phyloP scores from a whole-genome alignment of 2,888 invertebrate species.

The Yponomeuta sedellus region DNA sequence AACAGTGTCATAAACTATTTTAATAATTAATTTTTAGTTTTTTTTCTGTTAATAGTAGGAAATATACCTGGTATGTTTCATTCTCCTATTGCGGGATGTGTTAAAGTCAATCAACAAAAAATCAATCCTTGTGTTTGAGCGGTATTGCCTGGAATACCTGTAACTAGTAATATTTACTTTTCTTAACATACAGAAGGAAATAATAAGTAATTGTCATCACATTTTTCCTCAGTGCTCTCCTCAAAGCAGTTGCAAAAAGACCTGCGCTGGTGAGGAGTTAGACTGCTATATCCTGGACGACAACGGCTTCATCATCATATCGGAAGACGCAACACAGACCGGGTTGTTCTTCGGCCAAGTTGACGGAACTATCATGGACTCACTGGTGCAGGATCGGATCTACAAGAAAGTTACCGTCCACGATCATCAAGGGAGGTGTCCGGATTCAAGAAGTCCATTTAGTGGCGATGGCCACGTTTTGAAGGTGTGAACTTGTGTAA shows the following conservation, averaged over 20 bases:
- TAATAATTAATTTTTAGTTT: neutral
- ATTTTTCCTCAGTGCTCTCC: slow-evolving; percentile 78
- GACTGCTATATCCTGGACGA: slow-evolving; percentile 97
- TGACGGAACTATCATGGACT: slow-evolving; percentile 96
- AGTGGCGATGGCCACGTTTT: slow-evolving; percentile 67
- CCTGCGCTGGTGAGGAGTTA: slow-evolving; percentile 89
- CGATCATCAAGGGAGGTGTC: slow-evolving; percentile 93
- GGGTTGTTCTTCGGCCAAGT: slow-evolving; percentile 96
- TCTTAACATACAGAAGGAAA: too few relatives aligned
- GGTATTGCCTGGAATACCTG: too few relatives aligned
- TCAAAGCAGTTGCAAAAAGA: slow-evolving; percentile 84
- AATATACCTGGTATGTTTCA: too few relatives aligned
- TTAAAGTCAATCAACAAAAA: too few relatives aligned
- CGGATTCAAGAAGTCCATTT: slow-evolving; percentile 80
- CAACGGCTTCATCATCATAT: slow-evolving; percentile 94
- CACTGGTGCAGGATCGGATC: slow-evolving; percentile 91
- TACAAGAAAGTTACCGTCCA: slow-evolving; percentile 91
- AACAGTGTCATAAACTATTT: too few relatives aligned
- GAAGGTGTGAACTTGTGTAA: slow-evolving; percentile 22
- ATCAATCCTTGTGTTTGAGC: too few relatives aligned
- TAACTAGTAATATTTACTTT: too few relatives aligned
- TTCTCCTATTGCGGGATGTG: neutral
- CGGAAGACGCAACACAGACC: slow-evolving; percentile 89
- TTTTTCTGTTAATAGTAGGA: neutral
- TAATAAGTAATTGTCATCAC: neutral